These are phyloP conservation scores for Antheraea yamamai DNA, from an alignment of 2,888 invertebrate genomes.

Conservation along the genomic window DNA sequence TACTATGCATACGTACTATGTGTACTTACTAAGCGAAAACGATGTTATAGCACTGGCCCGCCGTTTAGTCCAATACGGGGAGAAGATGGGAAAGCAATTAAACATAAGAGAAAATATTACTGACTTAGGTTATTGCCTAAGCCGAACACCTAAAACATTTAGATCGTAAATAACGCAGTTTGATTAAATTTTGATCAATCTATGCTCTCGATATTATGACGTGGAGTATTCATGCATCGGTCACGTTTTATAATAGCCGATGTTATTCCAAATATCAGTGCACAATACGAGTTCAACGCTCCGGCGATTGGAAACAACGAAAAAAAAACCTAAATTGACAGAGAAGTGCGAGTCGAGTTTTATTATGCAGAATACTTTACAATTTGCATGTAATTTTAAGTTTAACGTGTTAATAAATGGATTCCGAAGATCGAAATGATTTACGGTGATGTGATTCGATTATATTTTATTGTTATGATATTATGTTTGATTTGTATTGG, in stretches of 20 bases:
- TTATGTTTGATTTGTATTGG: background rate
- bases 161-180: background rate
- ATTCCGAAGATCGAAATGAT: background rate
- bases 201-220: background rate
- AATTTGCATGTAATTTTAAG: slow-evolving; percentile 10
- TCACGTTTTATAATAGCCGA: background rate
- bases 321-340: background rate
- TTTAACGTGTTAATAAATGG: background rate
- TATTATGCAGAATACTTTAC: background rate
- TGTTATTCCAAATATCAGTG: slow-evolving; percentile 3
- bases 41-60: too few relatives aligned
- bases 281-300: slow-evolving; percentile 1
- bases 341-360: slow-evolving; percentile 3
- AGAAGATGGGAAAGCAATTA: too few relatives aligned
- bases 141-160: background rate
- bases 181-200: background rate
- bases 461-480: background rate
- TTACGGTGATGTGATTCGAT: background rate
- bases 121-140: too few relatives aligned
- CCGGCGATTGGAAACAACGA: background rate
- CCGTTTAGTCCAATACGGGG: too few relatives aligned
- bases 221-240: background rate
- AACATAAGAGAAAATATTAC: too few relatives aligned
- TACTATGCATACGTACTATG: too few relatives aligned
- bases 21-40: too few relatives aligned